Evolutionary conservation across 1,140 invertebrate genomes (phyloP), one percentile per base, ranked within the genome.

Genomic region (Nixonia krombeini): DNA sequence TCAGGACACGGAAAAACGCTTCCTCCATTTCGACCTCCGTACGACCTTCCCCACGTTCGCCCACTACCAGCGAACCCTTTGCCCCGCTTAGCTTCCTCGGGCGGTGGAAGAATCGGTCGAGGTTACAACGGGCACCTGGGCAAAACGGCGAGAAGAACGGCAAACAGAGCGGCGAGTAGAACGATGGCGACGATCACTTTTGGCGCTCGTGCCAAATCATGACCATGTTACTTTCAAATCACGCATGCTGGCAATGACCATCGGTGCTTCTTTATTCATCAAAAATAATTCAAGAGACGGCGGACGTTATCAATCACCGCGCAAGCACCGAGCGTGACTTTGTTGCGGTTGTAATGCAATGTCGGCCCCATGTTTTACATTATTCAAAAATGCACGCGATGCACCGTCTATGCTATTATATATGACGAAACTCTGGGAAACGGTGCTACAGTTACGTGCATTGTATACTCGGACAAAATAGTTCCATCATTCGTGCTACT

Each of bases 381-480:
- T 40, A 40, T 40, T 40, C 37, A 40, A 40, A 40, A 40, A 40
- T 40, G 16, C 18, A 40, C 18, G 18, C 16, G 18, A 40, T 40
- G 16, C 18, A 40, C 18, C 16, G 15, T 2, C 37, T 17, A 10
- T 9, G 7, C 15, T 8, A 17, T 17, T 9, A 18, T 40, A 18
- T 40, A 18, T 17, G 8, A 18, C 18, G 9, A 40, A 40, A 18
- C 37, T 18, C 18, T 18, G 18, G 18, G 37, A 18, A 18, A 13
- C 6, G 12, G 15, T 33, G 3, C 13, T 33, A 12, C 4, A 37
- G 35, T 37, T 16, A 37, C 35, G 35, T 15, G 9, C 35, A 9
- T 9, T n/a, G n/a, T n/a, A n/a, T n/a, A n/a, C n/a, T n/a, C n/a
- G n/a, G n/a, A n/a, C n/a, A n/a, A n/a, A n/a, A n/a, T n/a, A n/a